A percentile compares a stretch with the other conserved stretches of the same genome.
Evolutionary conservation across 2,797 vertebrate species (phyloP).

Genomic region (Peromyscus nudipes): DNA sequence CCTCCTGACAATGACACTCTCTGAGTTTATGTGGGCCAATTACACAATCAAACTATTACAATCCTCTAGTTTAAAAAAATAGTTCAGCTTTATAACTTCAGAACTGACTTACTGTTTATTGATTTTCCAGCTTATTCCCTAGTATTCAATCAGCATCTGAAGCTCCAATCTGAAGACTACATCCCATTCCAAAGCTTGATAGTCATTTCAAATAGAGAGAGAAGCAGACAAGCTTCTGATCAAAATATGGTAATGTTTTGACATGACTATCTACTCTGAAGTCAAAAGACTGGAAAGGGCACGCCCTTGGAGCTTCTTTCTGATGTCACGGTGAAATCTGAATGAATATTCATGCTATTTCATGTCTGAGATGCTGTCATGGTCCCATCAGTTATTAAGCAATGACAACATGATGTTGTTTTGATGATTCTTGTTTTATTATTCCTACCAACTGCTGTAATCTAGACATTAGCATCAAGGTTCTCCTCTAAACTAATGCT

Average conservation of each 20-base stretch:
- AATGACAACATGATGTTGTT: conserved; percentile 81
- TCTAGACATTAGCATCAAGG: conserved; percentile 43
- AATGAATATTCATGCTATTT: conserved; percentile 87
- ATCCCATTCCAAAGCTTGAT: conserved; percentile 61
- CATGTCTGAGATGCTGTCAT: conserved; percentile 80
- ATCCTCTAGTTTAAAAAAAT: background rate
- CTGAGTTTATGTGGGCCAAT: background rate
- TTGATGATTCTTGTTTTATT: conserved; percentile 76
- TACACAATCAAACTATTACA: background rate
- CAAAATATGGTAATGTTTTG: conserved; percentile 80
- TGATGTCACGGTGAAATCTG: conserved; percentile 79
- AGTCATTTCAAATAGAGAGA: conserved; percentile 59
- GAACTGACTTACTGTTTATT: background rate
- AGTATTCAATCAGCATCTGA: background rate
- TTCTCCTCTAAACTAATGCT: conserved; percentile 39
- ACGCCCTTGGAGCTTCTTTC: conserved; percentile 74
- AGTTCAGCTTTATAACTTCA: background rate
- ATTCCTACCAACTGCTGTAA: conserved; percentile 63
- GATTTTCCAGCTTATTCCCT: conserved; percentile 54
- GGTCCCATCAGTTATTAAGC: conserved; percentile 81
- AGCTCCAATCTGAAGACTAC: conserved; percentile 56
- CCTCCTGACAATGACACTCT: background rate
- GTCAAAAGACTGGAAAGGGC: conserved; percentile 45
- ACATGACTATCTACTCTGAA: conserved; percentile 62
- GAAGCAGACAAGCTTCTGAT: conserved; percentile 67